Percentiles rank a stretch among this genome's conserved stretches.
phyloP scores from a whole-genome alignment of 2,113 vertebrate genomes.

The Phylloscopus whistleri region DNA sequence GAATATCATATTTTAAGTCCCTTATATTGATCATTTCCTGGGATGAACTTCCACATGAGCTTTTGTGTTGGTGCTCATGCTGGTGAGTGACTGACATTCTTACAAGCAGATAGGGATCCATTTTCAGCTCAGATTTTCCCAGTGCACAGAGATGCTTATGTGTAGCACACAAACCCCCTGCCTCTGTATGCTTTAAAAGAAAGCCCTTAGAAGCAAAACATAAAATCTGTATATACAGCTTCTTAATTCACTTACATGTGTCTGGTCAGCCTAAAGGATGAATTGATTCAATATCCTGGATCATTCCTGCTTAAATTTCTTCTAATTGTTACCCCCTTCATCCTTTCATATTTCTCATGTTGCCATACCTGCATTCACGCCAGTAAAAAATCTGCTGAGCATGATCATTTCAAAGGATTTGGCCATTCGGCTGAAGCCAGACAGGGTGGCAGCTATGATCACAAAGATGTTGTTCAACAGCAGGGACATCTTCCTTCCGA shows the following conservation, averaged over 20 bases:
- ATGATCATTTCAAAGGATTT: constrained; percentile 91
- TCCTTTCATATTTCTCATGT: background rate
- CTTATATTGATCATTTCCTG: background rate
- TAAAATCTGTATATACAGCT: background rate
- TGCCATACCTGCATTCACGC: constrained; percentile 82
- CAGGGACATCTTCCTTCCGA: constrained; percentile 86
- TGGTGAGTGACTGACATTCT: background rate
- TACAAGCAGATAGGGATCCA: background rate
- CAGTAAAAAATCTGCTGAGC: constrained; percentile 81
- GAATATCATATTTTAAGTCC: background rate
- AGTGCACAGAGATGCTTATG: background rate
- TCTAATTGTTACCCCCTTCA: background rate
- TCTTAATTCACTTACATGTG: background rate
- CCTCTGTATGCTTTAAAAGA: background rate
- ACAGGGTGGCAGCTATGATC: constrained; percentile 74
- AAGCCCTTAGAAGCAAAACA: background rate
- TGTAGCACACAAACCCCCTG: background rate
- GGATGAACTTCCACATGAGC: background rate
- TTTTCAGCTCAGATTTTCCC: background rate
- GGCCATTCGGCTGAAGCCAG: constrained; percentile 77
- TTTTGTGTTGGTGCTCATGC: background rate
- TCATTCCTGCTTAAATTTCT: background rate
- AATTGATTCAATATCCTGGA: background rate
- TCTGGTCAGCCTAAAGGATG: background rate
- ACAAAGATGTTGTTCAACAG: constrained; percentile 87